Evolutionary conservation across 2,888 invertebrate genomes (phyloP).

Genomic region (Polylopha cassiicola): DNA sequence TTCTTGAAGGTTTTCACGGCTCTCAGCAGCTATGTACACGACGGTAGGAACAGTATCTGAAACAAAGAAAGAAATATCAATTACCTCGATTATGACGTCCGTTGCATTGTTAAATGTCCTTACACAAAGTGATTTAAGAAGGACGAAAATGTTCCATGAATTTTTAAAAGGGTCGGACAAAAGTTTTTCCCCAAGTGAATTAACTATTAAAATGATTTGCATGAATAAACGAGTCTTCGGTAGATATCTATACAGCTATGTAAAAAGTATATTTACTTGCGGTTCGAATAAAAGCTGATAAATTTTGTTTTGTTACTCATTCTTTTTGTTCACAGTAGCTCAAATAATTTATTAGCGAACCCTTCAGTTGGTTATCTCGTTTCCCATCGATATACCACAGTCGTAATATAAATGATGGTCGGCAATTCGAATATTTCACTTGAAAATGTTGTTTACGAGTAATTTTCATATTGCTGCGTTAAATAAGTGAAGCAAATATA

Average conservation of each 20-base stretch:
- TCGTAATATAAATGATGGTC: slow-evolving; percentile 15
- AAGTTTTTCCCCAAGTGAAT: slow-evolving; percentile 10
- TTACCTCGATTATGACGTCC: too few relatives aligned
- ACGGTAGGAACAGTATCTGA: slow-evolving; percentile 2
- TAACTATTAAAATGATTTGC: slow-evolving; percentile 20
- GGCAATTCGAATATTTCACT: slow-evolving; percentile 9
- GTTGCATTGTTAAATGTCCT: too few relatives aligned
- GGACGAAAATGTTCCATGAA: slow-evolving; percentile 13
- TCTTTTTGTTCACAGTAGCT: slow-evolving; percentile 34
- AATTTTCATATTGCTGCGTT: too few relatives aligned
- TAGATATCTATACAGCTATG: slow-evolving; percentile 5
- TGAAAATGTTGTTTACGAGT: neutral
- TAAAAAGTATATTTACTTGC: slow-evolving; percentile 15
- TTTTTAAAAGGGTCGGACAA: slow-evolving; percentile 5
- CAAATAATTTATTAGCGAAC: slow-evolving; percentile 32
- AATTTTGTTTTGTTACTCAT: slow-evolving; percentile 31
- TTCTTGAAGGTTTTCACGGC: slow-evolving; percentile 7
- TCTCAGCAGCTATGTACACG: slow-evolving; percentile 1
- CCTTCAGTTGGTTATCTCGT: slow-evolving; percentile 33
- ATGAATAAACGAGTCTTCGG: slow-evolving; percentile 1
- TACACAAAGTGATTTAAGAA: too few relatives aligned
- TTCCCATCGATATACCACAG: slow-evolving; percentile 23
- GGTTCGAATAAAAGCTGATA: slow-evolving; percentile 21
- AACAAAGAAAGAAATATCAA: slow-evolving; percentile 13
- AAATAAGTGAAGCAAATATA: too few relatives aligned